Conservation (phyloP, 2,888 invertebrate species). For the Tetragnatha montana region DNA sequence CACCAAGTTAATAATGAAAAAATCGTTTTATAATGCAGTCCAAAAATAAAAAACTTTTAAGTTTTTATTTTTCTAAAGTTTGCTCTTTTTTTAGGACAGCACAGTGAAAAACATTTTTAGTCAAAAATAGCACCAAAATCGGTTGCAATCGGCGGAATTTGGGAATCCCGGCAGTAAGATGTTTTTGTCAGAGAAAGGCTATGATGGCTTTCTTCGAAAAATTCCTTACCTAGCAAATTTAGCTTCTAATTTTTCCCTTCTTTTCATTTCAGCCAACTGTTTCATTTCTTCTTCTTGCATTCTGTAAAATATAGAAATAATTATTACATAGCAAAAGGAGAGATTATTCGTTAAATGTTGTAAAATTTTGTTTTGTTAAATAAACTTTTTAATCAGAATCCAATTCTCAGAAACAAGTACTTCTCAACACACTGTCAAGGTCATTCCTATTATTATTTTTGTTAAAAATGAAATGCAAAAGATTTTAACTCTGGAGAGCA, state of each 20-base stretch:
- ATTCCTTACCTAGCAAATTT: conserved; percentile 82
- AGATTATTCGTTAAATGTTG: not conserved
- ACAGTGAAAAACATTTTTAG: not conserved
- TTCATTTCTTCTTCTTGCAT: conserved; percentile 85
- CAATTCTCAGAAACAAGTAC: too few species aligned
- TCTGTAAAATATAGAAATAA: conserved; percentile 73
- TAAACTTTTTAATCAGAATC: too few species aligned
- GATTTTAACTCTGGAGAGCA: too few species aligned
- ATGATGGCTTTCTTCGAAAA: not conserved
- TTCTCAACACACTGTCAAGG: too few species aligned
- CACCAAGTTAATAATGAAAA: too few species aligned
- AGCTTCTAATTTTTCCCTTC: conserved; percentile 92
- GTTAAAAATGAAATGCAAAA: too few species aligned
- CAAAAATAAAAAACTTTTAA: too few species aligned
- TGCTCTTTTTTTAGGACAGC: too few species aligned
- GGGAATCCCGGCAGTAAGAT: not conserved
- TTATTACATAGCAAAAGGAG: not conserved
- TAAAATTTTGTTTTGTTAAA: not conserved
- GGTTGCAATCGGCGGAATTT: too few species aligned
- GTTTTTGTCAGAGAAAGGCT: not conserved
- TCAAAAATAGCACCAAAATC: not conserved
- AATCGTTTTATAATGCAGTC: too few species aligned
- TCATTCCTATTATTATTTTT: too few species aligned
- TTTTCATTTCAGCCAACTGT: conserved; percentile 89
- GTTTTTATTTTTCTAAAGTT: too few species aligned